Percentiles rank a stretch among this genome's conserved stretches.
These are phyloP conservation scores for Hedychridium roseum DNA, from an alignment of 2,888 invertebrate genomes.

Conservation along the genomic window DNA sequence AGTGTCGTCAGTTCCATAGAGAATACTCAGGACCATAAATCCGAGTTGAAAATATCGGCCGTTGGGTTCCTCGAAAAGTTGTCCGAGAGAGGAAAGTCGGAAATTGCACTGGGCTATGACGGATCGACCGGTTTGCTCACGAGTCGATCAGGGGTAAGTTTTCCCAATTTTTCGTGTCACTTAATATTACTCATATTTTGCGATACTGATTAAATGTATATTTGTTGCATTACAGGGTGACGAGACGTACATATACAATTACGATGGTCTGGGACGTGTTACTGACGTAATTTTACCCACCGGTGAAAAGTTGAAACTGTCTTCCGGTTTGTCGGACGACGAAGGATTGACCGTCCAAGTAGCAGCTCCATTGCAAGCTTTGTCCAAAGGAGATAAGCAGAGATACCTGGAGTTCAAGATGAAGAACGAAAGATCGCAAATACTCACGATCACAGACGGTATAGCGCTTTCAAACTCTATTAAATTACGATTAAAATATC, in stretches of 20 bases:
- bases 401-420: slow-evolving; percentile 69
- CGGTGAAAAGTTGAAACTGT: slow-evolving; percentile 85
- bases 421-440: slow-evolving; percentile 73
- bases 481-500: neutral
- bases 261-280: slow-evolving; percentile 88
- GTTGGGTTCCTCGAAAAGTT: slow-evolving; percentile 90
- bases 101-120: slow-evolving; percentile 91
- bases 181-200: neutral
- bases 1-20: slow-evolving; percentile 93
- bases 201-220: neutral
- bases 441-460: slow-evolving; percentile 74
- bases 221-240: slow-evolving; percentile 69
- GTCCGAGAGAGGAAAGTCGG: slow-evolving; percentile 86
- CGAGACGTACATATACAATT: slow-evolving; percentile 89
- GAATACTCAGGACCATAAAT: slow-evolving; percentile 92
- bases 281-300: slow-evolving; percentile 88
- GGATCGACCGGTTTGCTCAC: slow-evolving; percentile 86
- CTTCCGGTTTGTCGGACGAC: slow-evolving; percentile 79
- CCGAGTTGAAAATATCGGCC: slow-evolving; percentile 90
- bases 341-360: slow-evolving; percentile 81
- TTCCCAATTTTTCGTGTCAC: neutral
- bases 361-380: slow-evolving; percentile 68
- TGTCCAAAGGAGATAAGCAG: slow-evolving; percentile 67
- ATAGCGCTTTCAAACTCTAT: slow-evolving; percentile 14
- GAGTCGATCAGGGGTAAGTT: slow-evolving; percentile 80